Conservation (phyloP, 53 echinoderm and acorn worm genomes). For the Antedon mediterranea region DNA sequence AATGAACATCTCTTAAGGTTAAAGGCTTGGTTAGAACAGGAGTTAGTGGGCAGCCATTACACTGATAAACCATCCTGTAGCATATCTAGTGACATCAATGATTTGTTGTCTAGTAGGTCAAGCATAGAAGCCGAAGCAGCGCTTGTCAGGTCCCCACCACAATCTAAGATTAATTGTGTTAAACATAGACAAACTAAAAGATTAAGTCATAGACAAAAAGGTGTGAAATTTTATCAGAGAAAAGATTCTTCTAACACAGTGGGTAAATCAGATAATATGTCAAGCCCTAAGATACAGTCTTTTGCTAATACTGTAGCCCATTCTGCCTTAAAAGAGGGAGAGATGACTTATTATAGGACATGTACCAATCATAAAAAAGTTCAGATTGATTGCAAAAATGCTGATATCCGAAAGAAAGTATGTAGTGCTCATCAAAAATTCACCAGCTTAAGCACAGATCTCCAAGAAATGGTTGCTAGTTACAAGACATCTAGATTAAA, state of each 20-base stretch:
- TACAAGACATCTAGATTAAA: background rate
- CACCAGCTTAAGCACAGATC: background rate
- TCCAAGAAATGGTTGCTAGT: background rate
- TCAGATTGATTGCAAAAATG: background rate
- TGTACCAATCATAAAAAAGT: background rate
- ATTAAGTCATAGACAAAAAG: background rate
- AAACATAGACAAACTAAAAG: background rate
- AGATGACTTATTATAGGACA: constrained; percentile 2
- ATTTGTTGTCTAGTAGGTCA: background rate
- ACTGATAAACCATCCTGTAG: background rate
- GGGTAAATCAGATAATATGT: background rate
- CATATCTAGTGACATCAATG: background rate
- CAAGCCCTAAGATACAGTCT: background rate
- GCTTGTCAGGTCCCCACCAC: background rate
- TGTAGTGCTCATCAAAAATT: background rate
- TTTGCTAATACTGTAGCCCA: constrained; percentile 1
- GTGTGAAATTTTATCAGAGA: constrained; percentile 1
- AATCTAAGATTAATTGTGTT: background rate
- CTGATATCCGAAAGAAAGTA: background rate
- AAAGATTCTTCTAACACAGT: background rate
- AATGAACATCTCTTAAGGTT: background rate
- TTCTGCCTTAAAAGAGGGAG: background rate
- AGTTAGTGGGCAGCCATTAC: background rate
- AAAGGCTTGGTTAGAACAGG: background rate
- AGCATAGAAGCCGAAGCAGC: background rate